Conservation (phyloP, 2,888 invertebrate genomes). For the Bugulina stolonifera region DNA sequence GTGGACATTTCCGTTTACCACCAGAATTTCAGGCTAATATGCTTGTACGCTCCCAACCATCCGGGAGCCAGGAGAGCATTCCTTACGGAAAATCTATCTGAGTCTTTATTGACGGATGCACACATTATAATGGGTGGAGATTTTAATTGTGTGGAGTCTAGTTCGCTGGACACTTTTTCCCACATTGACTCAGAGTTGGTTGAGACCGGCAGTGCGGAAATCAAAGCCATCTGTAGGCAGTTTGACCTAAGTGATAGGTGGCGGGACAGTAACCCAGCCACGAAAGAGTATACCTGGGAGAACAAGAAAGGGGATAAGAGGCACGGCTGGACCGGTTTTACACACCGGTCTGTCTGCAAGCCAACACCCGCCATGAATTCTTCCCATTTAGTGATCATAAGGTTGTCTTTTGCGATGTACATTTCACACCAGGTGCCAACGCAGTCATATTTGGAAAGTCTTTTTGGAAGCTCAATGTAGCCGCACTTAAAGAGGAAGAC, state of each 20-base stretch:
- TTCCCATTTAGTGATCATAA: background rate
- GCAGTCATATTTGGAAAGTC: background rate
- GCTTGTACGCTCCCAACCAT: background rate
- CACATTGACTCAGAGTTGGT: too few relatives aligned
- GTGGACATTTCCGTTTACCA: background rate
- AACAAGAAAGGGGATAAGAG: constrained; percentile 1
- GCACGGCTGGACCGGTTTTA: constrained; percentile 1
- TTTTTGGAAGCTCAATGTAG: background rate
- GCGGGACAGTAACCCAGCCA: too few relatives aligned
- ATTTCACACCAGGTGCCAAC: background rate
- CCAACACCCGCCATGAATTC: background rate
- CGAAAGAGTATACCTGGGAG: background rate
- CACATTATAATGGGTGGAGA: too few relatives aligned
- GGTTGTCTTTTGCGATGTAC: background rate
- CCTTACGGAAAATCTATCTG: too few relatives aligned
- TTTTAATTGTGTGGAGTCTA: too few relatives aligned
- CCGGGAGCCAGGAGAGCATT: background rate
- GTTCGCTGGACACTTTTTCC: too few relatives aligned
- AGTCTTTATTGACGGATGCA: too few relatives aligned
- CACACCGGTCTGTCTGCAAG: background rate
- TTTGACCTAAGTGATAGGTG: too few relatives aligned
- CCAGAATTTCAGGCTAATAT: background rate
- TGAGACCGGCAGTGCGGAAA: too few relatives aligned
- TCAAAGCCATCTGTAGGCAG: too few relatives aligned
- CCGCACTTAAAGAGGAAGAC: background rate